phyloP scores from a whole-genome alignment of 2,888 invertebrate genomes.

The Morpho achilles region DNA sequence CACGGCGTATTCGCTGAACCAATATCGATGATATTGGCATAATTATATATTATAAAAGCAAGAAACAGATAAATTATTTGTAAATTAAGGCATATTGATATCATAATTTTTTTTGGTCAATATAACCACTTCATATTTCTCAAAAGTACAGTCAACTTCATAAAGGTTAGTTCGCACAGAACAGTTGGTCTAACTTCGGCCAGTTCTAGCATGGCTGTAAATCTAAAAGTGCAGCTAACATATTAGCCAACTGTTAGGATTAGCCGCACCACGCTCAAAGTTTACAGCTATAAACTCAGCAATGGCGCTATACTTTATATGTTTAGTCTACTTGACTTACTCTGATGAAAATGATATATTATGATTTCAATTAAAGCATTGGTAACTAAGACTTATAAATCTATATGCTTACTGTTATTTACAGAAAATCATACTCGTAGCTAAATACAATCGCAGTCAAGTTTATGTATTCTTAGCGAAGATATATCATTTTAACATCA shows the following conservation, averaged over 20 bases:
- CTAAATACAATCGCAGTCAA: too few relatives aligned
- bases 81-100: too few relatives aligned
- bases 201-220: conserved; percentile 23
- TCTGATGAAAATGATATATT: conserved; percentile 1
- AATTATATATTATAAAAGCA: too few relatives aligned
- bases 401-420: too few relatives aligned
- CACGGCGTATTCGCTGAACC: too few relatives aligned
- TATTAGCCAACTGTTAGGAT: conserved; percentile 28
- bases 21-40: too few relatives aligned
- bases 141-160: conserved; percentile 5
- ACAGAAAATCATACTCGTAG: too few relatives aligned
- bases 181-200: conserved; percentile 15
- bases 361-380: background rate
- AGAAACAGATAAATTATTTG: too few relatives aligned
- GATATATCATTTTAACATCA: too few relatives aligned
- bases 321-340: conserved; percentile 10
- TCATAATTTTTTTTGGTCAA: too few relatives aligned
- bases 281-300: conserved; percentile 22
- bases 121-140: background rate
- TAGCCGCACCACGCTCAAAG: conserved; percentile 23
- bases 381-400: too few relatives aligned
- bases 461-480: too few relatives aligned
- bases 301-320: conserved; percentile 20
- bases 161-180: conserved; percentile 16
- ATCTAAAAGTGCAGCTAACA: conserved; percentile 27